Conservation (phyloP, 2,113 vertebrate genomes). For the Lonchura striata region DNA sequence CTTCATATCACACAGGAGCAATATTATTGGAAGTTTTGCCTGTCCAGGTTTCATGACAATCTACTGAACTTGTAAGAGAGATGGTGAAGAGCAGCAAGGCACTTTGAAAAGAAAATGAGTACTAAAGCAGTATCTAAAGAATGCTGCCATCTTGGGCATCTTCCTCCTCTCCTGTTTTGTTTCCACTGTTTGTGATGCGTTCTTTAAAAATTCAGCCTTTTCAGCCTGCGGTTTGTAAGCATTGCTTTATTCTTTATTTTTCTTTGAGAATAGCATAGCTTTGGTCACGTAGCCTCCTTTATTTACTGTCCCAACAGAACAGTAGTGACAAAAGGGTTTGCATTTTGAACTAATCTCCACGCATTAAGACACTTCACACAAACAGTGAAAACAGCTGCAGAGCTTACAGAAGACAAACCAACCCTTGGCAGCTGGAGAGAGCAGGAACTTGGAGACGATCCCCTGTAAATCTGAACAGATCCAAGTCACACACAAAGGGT, state of each 20-base stretch:
- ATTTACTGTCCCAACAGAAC: background rate
- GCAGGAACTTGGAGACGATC: background rate
- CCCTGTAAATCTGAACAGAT: background rate
- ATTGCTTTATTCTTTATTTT: background rate
- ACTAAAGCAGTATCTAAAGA: background rate
- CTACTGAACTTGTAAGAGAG: background rate
- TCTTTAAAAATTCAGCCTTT: background rate
- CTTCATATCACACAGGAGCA: background rate
- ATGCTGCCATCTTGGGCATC: background rate
- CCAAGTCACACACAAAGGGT: background rate
- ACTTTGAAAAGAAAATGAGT: background rate
- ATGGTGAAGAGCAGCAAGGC: background rate
- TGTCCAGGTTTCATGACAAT: background rate
- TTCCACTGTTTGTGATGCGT: background rate
- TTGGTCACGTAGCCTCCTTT: background rate
- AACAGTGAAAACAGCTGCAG: background rate
- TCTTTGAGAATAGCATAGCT: background rate
- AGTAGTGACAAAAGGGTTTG: background rate
- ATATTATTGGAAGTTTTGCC: background rate
- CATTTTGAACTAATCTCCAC: background rate
- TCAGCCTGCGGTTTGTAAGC: background rate
- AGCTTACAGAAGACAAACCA: background rate
- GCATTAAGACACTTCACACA: background rate
- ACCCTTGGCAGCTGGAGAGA: background rate
- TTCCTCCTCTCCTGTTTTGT: background rate